Evolutionary conservation across 2,888 invertebrate species (phyloP), one percentile per base, ranked within the genome.

Genomic region (Apomyelois bistriatella): DNA sequence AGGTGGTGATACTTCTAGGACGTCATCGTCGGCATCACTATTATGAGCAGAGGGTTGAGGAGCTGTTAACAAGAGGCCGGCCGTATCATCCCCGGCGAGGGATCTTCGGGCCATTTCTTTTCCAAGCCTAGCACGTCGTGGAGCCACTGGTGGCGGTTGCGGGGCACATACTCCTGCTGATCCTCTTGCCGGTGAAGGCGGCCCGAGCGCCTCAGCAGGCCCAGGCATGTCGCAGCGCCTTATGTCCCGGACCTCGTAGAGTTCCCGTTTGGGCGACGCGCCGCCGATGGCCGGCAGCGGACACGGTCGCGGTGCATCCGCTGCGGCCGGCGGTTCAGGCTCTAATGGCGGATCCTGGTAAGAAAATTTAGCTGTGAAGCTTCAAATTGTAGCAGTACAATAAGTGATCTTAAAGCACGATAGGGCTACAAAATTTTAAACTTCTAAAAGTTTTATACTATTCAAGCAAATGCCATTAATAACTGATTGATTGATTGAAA

Each of bases 31-130:
- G 2, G 83, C 79, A 42, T 92, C 92, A 55, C 90, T 89, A 56
- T 85, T 82, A 51, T 75, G 76, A 47, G 81, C 74, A 4, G 68
- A 65, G 10, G 83, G 69, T 28, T 83, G 78, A 41, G 72, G 75
- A 1, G 82, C 79, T 0, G 66, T 76, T 0, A 76, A 61, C 32
- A 93, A 66, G 0, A 92, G 76, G 61, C 91, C 83, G 13, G 86
- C 88, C 38, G 91, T 92, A 58, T 91, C 90, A 52, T 90, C 89
- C n/a, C 90, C 88, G 5, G 85, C 91, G 48, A 92, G 87, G 17
- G 92, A 91, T 62, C 93, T 92, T 15, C 94, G 83, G 7, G 94
- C 94, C 93, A 94, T 94, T 28, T 91, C 93, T 72, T 94, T 94
- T 47, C 89, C 90, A 38, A 91, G 82, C 6, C 90, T 80, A 0